A percentile compares a stretch with the other conserved stretches of the same genome.
phyloP scores from a whole-genome alignment of 1,140 invertebrate species.

The Leptinotarsa defecta region DNA sequence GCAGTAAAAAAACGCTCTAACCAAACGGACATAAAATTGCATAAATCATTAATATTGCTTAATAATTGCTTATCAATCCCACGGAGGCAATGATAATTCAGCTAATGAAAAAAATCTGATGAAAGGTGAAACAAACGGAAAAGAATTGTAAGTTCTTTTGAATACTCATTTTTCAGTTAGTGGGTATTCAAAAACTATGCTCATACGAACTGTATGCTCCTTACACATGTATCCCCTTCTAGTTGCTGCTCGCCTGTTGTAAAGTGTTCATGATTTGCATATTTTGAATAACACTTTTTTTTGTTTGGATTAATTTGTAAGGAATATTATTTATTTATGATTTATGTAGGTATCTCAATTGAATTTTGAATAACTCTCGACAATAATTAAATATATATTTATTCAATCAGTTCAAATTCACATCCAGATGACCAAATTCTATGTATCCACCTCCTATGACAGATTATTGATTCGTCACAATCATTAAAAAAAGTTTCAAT shows the following conservation, averaged over 20 bases:
- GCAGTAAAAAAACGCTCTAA: too few species aligned
- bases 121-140: not conserved
- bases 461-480: not conserved
- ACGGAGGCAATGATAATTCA: not conserved
- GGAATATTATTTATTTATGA: too few species aligned
- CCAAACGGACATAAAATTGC: too few species aligned
- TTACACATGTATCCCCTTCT: not conserved
- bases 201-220: not conserved
- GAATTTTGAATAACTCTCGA: too few species aligned
- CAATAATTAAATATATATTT: not conserved
- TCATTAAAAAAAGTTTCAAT: not conserved
- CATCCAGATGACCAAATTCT: not conserved
- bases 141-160: too few species aligned
- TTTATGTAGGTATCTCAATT: too few species aligned
- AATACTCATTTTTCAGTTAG: too few species aligned
- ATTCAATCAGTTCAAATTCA: not conserved
- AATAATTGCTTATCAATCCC: too few species aligned
- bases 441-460: not conserved
- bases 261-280: conserved; percentile 44
- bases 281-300: conserved; percentile 23
- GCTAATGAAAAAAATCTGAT: not conserved
- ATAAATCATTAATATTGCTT: too few species aligned
- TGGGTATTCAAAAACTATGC: not conserved
- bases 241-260: conserved; percentile 36
- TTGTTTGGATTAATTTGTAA: too few species aligned